Base-by-base conservation (phyloP, 1,140 invertebrate genomes). In the Drosophila malerkotliana region DNA sequence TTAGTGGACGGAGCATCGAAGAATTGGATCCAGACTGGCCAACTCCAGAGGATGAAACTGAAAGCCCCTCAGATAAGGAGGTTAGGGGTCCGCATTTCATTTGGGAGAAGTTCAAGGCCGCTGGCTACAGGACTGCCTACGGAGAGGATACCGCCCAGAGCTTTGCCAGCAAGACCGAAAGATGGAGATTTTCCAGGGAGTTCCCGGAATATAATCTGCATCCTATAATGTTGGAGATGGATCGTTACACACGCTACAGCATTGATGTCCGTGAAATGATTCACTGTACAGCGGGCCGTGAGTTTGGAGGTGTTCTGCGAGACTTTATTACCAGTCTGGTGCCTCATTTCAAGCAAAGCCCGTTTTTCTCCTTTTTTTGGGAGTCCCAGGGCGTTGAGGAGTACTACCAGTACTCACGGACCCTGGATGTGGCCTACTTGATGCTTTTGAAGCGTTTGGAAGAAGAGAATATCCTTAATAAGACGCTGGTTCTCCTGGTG, bases 401-500 rank as follows among this genome's bases (percentile, higher is more conserved):
- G 18, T 78, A 75, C 30, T 71, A 71, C 4, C 60, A 74, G 0
- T 81, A 63, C 8, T 60, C 63, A 3, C 0, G 6, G 4, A 5
- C 39, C 0, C 0, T 85, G 52, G 81, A 85, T 2, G 7, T 10
- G 21, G n/a, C 58, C 5, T 81, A 87, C 4, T 0, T 53, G 34
- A 41, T 28, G 14, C 28, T 77, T 1, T n/a, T 85, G 2, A 18
- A 49, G 9, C 14, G 4, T 0, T 2, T 85, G 1, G 14, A 52
- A 6, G 8, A 44, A 0, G 26, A 41, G 0, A 92, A 93, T 0
- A 91, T 94, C 7, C 89, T 96, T 41, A 93, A 96, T 41, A 93
- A 94, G 39, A 95, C 95, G 0, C 91, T 96, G 71, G 79, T 98
- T 0, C 93, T 99, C 6, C 93, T 98, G 4, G 93, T 98, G 79